Conservation (phyloP, 2,113 vertebrate genomes). For the Eubucco bourcierii region DNA sequence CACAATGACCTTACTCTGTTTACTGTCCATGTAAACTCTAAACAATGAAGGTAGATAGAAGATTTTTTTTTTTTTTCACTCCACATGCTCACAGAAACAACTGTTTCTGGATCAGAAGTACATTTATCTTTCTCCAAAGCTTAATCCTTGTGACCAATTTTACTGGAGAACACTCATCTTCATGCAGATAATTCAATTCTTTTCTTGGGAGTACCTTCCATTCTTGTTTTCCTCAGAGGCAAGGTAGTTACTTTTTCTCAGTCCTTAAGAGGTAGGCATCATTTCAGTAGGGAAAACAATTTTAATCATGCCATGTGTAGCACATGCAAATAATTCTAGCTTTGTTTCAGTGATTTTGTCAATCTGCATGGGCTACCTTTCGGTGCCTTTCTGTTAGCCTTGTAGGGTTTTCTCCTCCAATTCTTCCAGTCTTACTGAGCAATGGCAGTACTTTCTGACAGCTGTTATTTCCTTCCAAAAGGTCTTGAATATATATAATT, state of each 20-base stretch:
- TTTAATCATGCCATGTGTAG: background rate
- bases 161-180: background rate
- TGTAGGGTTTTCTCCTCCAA: background rate
- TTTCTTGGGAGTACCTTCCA: background rate
- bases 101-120: background rate
- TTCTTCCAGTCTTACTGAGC: background rate
- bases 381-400: background rate
- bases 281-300: background rate
- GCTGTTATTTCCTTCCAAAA: background rate
- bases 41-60: background rate
- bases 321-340: background rate
- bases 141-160: background rate
- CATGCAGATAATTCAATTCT: background rate
- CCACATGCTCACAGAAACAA: background rate
- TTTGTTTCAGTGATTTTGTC: background rate
- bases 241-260: background rate
- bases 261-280: background rate
- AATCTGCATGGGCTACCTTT: background rate
- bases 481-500: background rate
- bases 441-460: background rate
- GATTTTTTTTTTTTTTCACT: background rate
- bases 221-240: background rate
- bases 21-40: background rate
- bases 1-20: background rate
- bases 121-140: background rate